These are phyloP conservation scores for Grallaria varia DNA, from an alignment of 2,113 vertebrate genomes.

Conservation along the genomic window DNA sequence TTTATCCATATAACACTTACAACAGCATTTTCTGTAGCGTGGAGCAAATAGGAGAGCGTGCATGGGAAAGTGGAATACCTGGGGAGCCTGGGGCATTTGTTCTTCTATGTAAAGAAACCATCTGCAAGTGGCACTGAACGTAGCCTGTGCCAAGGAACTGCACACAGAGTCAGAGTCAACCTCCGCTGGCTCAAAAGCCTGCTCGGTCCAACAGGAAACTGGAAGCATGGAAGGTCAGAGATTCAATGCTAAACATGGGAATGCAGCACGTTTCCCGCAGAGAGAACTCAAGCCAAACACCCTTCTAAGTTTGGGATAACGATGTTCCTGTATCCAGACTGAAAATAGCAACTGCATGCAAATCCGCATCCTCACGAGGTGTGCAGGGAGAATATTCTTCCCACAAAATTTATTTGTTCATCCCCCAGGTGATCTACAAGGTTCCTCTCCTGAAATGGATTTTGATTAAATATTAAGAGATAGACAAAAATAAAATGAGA, in stretches of 20 bases:
- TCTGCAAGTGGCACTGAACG: not conserved
- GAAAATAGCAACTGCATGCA: not conserved
- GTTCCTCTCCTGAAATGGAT: not conserved
- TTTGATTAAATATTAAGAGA: not conserved
- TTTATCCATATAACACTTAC: not conserved
- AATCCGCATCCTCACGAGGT: not conserved
- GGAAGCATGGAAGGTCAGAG: not conserved
- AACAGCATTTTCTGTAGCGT: not conserved
- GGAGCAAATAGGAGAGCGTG: not conserved
- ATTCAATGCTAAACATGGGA: not conserved
- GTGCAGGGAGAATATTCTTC: not conserved
- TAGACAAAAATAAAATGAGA: not conserved
- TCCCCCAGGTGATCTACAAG: not conserved
- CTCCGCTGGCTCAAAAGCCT: not conserved
- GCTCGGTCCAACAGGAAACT: not conserved
- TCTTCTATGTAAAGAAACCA: not conserved
- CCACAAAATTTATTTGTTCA: not conserved
- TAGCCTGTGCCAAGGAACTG: not conserved
- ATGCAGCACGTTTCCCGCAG: not conserved
- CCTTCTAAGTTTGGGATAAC: not conserved
- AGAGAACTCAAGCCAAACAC: not conserved
- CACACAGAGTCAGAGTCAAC: not conserved
- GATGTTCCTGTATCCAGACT: not conserved
- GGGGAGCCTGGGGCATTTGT: not conserved
- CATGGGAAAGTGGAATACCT: not conserved